Evolutionary conservation across 2,888 invertebrate species (phyloP), one percentile per base, ranked within the genome.

Genomic region (Digitonthophagus gazella): DNA sequence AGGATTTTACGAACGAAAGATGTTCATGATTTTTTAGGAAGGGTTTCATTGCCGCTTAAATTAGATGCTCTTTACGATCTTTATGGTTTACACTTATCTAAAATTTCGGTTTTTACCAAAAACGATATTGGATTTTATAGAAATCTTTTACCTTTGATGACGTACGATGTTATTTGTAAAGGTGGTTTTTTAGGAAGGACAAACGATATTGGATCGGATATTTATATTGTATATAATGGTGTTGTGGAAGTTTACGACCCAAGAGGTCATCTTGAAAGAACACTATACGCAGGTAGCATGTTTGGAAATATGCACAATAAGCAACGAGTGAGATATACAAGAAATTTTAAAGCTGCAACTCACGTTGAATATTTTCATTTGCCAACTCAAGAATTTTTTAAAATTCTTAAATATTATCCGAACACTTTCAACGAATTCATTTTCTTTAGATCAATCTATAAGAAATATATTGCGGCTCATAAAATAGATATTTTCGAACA

Each of bases 271-370:
- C 64, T 72, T 14, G 61, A 74, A 3, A 69, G 72, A 16, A 71
- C 69, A 1, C 64, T 75, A 5, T 54, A 28, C 15, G 15, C 67
- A 6, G 75, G 74, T 2, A 69, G 74, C 14, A 71, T 75, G 19
- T 74, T 75, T 58, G 75, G 75, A 11, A 74, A 74, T 65, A 67
- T 75, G 58, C 72, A 73, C 6, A 69, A 72, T 8, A 58, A 57
- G 2, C 11, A 57, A 1, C 67, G 65, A 5, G 18, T 56, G 0
- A 58, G 75, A 58, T 70, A 72, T 57, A 71, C 66, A 15, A 69
- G 74, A 14, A 71, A 70, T 58, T 68, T 72, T n/a, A 71, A 72
- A 5, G 71, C 72, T 11, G 72, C 67, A 55, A 73, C 72, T 14
- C 73, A 72, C 18, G 68, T 71, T 0, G 69, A 69, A 15, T 28